Evolutionary conservation across 2,797 vertebrate species (phyloP), one percentile per base, ranked within the genome.

Genomic region (Agapornis canus): DNA sequence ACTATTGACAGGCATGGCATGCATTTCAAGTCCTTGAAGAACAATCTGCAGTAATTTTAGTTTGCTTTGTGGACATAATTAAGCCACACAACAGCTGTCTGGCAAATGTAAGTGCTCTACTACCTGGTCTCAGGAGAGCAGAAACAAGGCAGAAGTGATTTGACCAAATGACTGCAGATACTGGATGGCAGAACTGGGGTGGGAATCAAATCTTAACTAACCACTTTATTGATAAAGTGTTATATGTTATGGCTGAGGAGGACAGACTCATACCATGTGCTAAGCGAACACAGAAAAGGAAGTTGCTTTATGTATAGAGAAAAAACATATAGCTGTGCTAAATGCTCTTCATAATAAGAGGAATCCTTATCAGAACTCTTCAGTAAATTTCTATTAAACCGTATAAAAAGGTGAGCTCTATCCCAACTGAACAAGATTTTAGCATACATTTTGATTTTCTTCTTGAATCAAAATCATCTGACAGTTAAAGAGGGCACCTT

Each of bases 11-110:
- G 82, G 47, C 47, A 19, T 12, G 27, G 39, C 9, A 10, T 66
- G 64, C 71, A 49, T 93, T 95, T 93, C 37, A 77, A 37, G 43
- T 76, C 56, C 73, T 82, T 59, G 60, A 82, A 92, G 8, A 68
- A 71, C 76, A 59, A 86, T 89, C 81, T 85, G 82, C 76, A 51
- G 84, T 92, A 65, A 86, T 91, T 90, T 71, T 89, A 40, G 90
- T 95, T 90, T 82, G 27, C 79, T 89, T 89, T 91, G 64, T 89
- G 82, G 57, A 64, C 57, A 22, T 82, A 91, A 92, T 94, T 80
- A 80, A 95, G 79, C 71, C 71, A 48, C 49, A 57, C 29, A 75
- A 25, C 90, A 95, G 81, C 78, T 89, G 86, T 52, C 72, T 93
- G 87, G 57, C 71, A 91, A 86, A 89, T 35, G 43, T 94, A 10